Conservation (phyloP, 2,888 invertebrate genomes). For the Dioctria rufipes region DNA sequence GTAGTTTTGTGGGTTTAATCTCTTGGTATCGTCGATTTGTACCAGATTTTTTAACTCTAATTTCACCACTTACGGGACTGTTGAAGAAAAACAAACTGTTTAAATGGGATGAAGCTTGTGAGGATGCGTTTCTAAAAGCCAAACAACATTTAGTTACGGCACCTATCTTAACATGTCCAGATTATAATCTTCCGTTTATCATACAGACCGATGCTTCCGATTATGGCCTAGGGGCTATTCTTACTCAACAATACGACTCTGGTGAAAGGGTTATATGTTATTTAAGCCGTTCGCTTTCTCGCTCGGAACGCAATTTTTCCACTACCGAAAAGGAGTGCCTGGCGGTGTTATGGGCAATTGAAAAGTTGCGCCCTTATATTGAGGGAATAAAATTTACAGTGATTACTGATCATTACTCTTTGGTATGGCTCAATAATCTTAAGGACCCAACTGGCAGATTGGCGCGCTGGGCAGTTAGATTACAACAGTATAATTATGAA, state of each 20-base stretch:
- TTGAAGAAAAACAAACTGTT: too few species aligned
- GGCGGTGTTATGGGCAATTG: slow-evolving; percentile 56
- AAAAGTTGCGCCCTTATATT: slow-evolving; percentile 56
- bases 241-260: slow-evolving; percentile 33
- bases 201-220: too few species aligned
- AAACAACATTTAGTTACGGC: not conserved
- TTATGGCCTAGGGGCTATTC: not conserved
- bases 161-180: not conserved
- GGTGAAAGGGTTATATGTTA: slow-evolving; percentile 46
- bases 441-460: slow-evolving; percentile 55
- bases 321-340: slow-evolving; percentile 58
- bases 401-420: slow-evolving; percentile 57
- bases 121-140: not conserved
- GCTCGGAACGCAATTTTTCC: slow-evolving; percentile 2
- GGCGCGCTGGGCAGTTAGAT: slow-evolving; percentile 56
- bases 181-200: not conserved
- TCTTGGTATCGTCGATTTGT: not conserved
- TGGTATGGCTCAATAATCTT: slow-evolving; percentile 56
- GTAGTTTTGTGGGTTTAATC: too few species aligned
- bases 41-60: too few species aligned
- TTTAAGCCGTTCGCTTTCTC: slow-evolving; percentile 10
- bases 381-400: slow-evolving; percentile 53
- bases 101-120: too few species aligned
- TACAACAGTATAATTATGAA: not conserved
- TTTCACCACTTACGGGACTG: too few species aligned